Percentiles rank a stretch among this genome's conserved stretches.
Conservation (phyloP, 2,797 vertebrate species). For the Cichlasoma orientale region DNA sequence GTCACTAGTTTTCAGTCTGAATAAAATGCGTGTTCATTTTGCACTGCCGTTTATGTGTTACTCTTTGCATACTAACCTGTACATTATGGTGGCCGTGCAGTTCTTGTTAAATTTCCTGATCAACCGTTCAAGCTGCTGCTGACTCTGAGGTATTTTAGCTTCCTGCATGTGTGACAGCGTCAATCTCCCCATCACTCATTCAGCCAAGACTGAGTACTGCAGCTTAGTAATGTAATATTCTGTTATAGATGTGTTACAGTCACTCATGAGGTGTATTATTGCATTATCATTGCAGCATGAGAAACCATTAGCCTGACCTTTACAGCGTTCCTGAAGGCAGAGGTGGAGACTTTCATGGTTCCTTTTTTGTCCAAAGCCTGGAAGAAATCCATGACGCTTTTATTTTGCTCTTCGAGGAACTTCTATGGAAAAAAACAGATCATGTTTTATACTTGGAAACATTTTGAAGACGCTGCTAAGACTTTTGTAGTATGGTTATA, state of each 20-base stretch:
- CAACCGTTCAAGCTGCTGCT: constrained; percentile 70
- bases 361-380: constrained; percentile 68
- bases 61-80: constrained; percentile 66
- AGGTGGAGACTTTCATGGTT: constrained; percentile 35
- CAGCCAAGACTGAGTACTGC: neutral
- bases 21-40: neutral
- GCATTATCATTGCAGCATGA: neutral
- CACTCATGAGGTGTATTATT: neutral
- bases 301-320: constrained; percentile 19
- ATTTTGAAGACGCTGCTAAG: neutral
- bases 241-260: neutral
- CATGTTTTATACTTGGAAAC: neutral
- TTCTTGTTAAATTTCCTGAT: constrained; percentile 68
- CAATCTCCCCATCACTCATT: neutral
- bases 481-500: neutral
- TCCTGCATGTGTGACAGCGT: constrained; percentile 50
- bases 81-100: constrained; percentile 65
- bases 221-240: neutral
- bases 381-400: constrained; percentile 77
- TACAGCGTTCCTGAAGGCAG: constrained; percentile 41
- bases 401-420: constrained; percentile 71
- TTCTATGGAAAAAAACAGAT: constrained; percentile 53
- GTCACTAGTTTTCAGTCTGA: no score
- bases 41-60: neutral
- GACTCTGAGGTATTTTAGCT: constrained; percentile 70